A percentile compares a stretch with the other conserved stretches of the same genome.
Conservation (phyloP, 64 coral and sea anemone species). For the Montipora sp. region DNA sequence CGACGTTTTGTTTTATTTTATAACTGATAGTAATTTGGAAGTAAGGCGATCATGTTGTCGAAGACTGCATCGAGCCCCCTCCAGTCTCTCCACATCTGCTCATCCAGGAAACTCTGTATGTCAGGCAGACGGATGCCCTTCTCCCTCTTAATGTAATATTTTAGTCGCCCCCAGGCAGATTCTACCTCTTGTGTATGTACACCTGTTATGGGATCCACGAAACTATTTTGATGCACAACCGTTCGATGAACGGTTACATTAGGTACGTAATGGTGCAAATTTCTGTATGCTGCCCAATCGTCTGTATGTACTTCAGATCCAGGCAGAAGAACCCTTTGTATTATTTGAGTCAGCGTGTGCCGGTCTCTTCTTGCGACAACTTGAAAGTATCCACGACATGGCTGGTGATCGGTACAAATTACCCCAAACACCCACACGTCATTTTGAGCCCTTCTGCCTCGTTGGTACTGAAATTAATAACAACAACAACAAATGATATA, state of each 20-base stretch:
- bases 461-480: background rate
- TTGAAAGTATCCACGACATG: slow-evolving; percentile 33
- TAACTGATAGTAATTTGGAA: background rate
- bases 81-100: slow-evolving; percentile 54
- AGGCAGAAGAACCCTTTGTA: slow-evolving; percentile 22
- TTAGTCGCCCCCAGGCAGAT: slow-evolving; percentile 17
- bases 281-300: slow-evolving; percentile 33
- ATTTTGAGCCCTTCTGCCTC: slow-evolving; percentile 13
- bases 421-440: slow-evolving; percentile 15
- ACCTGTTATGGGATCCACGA: slow-evolving; percentile 42
- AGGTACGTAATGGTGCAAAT: background rate
- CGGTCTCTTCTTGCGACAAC: slow-evolving; percentile 15
- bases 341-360: background rate
- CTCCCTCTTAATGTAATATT: slow-evolving; percentile 18
- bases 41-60: background rate
- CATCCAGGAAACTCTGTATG: slow-evolving; percentile 18
- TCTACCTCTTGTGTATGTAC: slow-evolving; percentile 38
- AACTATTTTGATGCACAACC: background rate
- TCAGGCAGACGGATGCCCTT: background rate
- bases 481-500: background rate
- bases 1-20: too few relatives aligned
- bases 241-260: slow-evolving; percentile 14
- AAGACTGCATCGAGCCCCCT: background rate
- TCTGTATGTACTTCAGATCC: slow-evolving; percentile 35
- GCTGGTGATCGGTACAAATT: background rate